phyloP scores from a whole-genome alignment of 2,888 invertebrate genomes.

The Cataglyphis cursor region DNA sequence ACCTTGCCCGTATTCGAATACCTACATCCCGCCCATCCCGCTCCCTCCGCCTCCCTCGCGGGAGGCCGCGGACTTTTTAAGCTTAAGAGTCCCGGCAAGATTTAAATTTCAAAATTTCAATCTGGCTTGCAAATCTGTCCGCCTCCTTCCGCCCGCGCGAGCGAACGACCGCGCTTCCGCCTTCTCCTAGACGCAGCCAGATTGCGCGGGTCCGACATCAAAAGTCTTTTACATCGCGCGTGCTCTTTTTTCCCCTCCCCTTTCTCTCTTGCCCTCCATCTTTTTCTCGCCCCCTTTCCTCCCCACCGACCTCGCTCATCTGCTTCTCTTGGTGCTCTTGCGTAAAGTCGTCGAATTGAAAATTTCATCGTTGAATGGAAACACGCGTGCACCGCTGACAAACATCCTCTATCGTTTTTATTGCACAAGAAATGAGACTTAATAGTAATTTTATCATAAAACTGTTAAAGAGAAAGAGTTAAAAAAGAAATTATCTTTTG shows the following conservation, averaged over 20 bases:
- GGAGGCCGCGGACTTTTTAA: slow-evolving; percentile 82
- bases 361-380: slow-evolving; percentile 70
- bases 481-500: background rate
- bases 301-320: slow-evolving; percentile 41
- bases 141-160: slow-evolving; percentile 73
- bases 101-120: slow-evolving; percentile 88
- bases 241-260: slow-evolving; percentile 76
- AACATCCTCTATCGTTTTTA: slow-evolving; percentile 28
- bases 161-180: slow-evolving; percentile 72
- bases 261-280: slow-evolving; percentile 21
- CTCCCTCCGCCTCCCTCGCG: slow-evolving; percentile 26
- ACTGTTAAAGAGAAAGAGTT: background rate
- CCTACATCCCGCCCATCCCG: slow-evolving; percentile 80
- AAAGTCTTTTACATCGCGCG: slow-evolving; percentile 84
- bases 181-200: slow-evolving; percentile 79
- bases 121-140: slow-evolving; percentile 88
- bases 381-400: slow-evolving; percentile 43
- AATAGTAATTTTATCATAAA: background rate
- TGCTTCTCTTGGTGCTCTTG: slow-evolving; percentile 59
- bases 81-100: slow-evolving; percentile 85
- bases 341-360: slow-evolving; percentile 74
- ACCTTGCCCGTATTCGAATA: slow-evolving; percentile 78
- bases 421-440: background rate
- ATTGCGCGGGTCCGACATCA: slow-evolving; percentile 84
- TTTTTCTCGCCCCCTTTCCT: slow-evolving; percentile 18